phyloP scores from a whole-genome alignment of 2,888 invertebrate species.

The Myopa tessellatipennis region DNA sequence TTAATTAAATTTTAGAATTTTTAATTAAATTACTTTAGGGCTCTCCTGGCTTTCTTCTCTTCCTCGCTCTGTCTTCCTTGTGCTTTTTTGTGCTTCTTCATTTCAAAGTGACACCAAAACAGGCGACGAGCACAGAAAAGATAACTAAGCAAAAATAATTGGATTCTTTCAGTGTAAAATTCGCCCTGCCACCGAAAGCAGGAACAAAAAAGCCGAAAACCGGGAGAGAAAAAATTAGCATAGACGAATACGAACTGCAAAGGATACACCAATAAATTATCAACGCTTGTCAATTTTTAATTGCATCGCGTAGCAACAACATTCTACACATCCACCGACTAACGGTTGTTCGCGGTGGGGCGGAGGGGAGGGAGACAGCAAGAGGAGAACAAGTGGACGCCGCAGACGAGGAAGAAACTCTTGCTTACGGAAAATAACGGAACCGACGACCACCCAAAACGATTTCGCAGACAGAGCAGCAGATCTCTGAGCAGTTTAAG shows the following conservation, averaged over 20 bases:
- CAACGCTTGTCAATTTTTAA: slow-evolving; percentile 58
- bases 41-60: too few relatives aligned
- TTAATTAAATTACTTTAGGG: too few relatives aligned
- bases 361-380: too few relatives aligned
- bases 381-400: too few relatives aligned
- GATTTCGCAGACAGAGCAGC: too few relatives aligned
- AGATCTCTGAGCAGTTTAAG: too few relatives aligned
- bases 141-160: background rate
- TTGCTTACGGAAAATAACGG: too few relatives aligned
- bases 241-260: background rate
- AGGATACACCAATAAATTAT: slow-evolving; percentile 53
- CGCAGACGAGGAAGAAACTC: too few relatives aligned
- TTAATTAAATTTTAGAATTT: too few relatives aligned
- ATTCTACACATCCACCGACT: background rate
- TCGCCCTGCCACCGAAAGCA: slow-evolving; percentile 1
- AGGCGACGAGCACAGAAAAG: background rate
- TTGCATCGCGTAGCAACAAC: slow-evolving; percentile 47
- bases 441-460: too few relatives aligned
- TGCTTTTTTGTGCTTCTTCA: background rate
- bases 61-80: too few relatives aligned
- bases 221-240: background rate
- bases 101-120: background rate
- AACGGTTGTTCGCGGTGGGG: too few relatives aligned
- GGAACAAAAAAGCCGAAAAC: background rate
- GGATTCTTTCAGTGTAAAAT: background rate